Base-by-base conservation (phyloP, 1,140 invertebrate genomes). In the Trachymyrmex cornetzi region DNA sequence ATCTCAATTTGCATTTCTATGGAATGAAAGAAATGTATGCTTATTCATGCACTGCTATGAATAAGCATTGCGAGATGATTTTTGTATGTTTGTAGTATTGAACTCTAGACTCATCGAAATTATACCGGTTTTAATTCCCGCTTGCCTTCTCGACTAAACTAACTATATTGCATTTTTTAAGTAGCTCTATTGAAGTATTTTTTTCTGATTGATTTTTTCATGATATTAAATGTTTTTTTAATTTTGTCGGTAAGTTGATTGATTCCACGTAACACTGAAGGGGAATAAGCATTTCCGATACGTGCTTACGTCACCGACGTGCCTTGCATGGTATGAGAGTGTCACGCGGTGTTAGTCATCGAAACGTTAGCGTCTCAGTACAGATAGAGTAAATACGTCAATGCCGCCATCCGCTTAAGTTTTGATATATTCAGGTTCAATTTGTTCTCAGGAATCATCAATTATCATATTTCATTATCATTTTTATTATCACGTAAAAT, bases 251-350 rank as follows among this genome's bases (percentile, higher is more conserved):
- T 22, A 38, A 59, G 9, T 50, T 74, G 14, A 50, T 84, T 74
- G 24, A 50, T 84, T 75, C 57, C 44, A 19, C 38, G 24, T 59
- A 59, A 80, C 16, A 3, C 16, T 34, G 24, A 75, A n/a, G 27
- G 55, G 27, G 44, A 27, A 5, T 53, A 57, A 61, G 14, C 34
- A 75, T 69, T 80, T 77, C 75, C 50, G 77, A 57, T 75, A 72
- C 67, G 34, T 19, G 71, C 79, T 94, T 92, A 91, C 93, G 94
- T 95, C 94, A 95, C 88, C 88, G 92, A 79, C 91, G 81, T 94
- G 92, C 94, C 94, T 87, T 94, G 92, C 93, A 94, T 92, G 93
- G 93, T 87, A 91, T 93, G 91, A 92, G 87, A 89, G 88, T 86
- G 90, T 88, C 92, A 89, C 85, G 57, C 79, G 38, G 82, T 86